A percentile compares a stretch with the other conserved stretches of the same genome.
Conservation (phyloP, 2,888 invertebrate species). For the Limnephilus lunatus region DNA sequence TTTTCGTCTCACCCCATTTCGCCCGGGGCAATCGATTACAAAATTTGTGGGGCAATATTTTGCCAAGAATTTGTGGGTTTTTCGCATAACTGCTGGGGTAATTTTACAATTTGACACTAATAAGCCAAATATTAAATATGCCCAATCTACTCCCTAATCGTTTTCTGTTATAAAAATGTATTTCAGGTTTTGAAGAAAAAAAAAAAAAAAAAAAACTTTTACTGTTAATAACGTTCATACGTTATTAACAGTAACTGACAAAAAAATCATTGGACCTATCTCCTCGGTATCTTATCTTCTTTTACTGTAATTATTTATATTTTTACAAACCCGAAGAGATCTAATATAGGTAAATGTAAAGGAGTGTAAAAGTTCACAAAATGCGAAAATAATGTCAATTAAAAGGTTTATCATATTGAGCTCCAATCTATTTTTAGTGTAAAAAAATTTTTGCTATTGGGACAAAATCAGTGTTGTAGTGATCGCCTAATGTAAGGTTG, state of each 20-base stretch:
- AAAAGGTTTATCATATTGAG: too few relatives aligned
- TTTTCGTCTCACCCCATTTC: slow-evolving; percentile 4
- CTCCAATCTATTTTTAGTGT: too few relatives aligned
- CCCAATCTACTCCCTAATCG: not conserved
- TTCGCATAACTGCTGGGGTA: not conserved
- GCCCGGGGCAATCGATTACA: slow-evolving; percentile 1
- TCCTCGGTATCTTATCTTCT: too few relatives aligned
- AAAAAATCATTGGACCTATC: too few relatives aligned
- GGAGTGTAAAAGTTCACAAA: too few relatives aligned
- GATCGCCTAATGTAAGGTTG: not conserved
- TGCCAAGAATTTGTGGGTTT: not conserved
- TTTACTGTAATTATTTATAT: too few relatives aligned
- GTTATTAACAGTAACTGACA: too few relatives aligned
- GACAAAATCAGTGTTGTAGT: too few relatives aligned
- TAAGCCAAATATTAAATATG: not conserved
- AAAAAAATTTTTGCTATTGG: too few relatives aligned
- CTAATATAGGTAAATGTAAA: not conserved
- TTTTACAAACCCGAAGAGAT: not conserved
- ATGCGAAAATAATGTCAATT: not conserved
- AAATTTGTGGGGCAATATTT: not conserved
- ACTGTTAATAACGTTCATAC: too few relatives aligned
- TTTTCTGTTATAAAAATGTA: not conserved
- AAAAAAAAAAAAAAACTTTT: too few relatives aligned
- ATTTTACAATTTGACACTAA: not conserved
- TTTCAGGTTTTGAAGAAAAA: too few relatives aligned